Conservation (phyloP, 2,888 invertebrate species). For the Liodrosophila aerea region DNA sequence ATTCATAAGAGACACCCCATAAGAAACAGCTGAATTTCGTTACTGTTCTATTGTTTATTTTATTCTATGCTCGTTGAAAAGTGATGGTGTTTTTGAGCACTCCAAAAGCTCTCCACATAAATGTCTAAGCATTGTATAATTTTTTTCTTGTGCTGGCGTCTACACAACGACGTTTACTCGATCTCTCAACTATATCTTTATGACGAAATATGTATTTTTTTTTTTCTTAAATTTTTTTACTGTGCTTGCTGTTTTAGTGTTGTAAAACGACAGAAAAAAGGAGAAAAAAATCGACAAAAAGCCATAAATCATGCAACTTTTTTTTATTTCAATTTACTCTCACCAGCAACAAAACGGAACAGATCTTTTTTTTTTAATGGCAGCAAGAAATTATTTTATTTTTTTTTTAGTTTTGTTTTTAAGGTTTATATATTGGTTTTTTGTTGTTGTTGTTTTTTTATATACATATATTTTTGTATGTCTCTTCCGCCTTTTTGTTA, state of each 20-base stretch:
- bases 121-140: slow-evolving; percentile 20
- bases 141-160: slow-evolving; percentile 35
- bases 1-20: too few species aligned
- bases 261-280: slow-evolving; percentile 6
- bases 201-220: slow-evolving; percentile 1
- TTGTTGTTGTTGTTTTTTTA: slow-evolving; percentile 7
- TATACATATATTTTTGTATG: slow-evolving; percentile 20
- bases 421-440: slow-evolving; percentile 8
- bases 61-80: too few species aligned
- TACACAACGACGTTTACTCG: not conserved
- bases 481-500: slow-evolving; percentile 20
- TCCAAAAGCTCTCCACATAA: not conserved
- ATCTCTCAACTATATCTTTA: not conserved
- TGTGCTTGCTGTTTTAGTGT: slow-evolving; percentile 52
- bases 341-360: not conserved
- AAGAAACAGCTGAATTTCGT: too few species aligned
- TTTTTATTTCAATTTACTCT: not conserved
- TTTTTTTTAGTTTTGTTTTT: too few species aligned
- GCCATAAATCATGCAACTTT: not conserved
- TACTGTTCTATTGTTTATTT: not conserved
- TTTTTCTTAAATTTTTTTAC: slow-evolving; percentile 8
- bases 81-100: too few species aligned
- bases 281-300: not conserved
- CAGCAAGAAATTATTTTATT: too few species aligned
- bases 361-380: too few species aligned